Base-by-base conservation (phyloP, 2,888 invertebrate species). In the Lithophane socia region DNA sequence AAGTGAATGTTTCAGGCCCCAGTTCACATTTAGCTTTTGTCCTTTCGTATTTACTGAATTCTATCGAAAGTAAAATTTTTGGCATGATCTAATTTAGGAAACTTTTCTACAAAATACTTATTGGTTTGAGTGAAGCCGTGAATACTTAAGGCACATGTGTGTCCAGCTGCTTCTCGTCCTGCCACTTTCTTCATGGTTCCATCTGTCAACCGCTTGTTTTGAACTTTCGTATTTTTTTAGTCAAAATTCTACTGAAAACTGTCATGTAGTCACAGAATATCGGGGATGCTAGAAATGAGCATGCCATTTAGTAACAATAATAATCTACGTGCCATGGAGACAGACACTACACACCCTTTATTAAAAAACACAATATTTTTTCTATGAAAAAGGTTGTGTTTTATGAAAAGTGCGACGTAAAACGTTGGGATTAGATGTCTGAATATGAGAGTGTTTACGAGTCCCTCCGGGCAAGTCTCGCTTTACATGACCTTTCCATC, bases 361-460 rank as follows among this genome's bases (percentile, higher is more conserved):
- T 42, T 4, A 18, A 9, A 13, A 47, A 66, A 47, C 7, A 24
- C 12, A 18, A 18, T 18, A 4, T 29, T 66, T 47, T 29, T n/a
- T 37, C 37, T 37, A 37, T 10, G 10, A 68, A 60, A 67, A 60
- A 68, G n/a, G 37, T 7, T 68, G 7, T 68, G 16, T 68, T 68
- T 68, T 68, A 60, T 58, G 24, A 70, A 56, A 13, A 37, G 29
- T 42, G 16, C 3, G 52, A 61, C 37, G 44, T 60, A 67, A 75
- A 58, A 56, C 29, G 29, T 72, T 65, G 54, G 69, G 74, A 73
- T 68, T 58, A 54, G 61, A 74, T 76, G 73, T 60, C 73, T 77
- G 70, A 81, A 83, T 70, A 64, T 67, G 65, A 81, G 56, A 68
- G 54, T 73, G 70, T 84, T 80, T 79, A 85, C 67, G 73, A 79